phyloP scores from a whole-genome alignment of 2,113 vertebrate genomes.

The Columbina picui region DNA sequence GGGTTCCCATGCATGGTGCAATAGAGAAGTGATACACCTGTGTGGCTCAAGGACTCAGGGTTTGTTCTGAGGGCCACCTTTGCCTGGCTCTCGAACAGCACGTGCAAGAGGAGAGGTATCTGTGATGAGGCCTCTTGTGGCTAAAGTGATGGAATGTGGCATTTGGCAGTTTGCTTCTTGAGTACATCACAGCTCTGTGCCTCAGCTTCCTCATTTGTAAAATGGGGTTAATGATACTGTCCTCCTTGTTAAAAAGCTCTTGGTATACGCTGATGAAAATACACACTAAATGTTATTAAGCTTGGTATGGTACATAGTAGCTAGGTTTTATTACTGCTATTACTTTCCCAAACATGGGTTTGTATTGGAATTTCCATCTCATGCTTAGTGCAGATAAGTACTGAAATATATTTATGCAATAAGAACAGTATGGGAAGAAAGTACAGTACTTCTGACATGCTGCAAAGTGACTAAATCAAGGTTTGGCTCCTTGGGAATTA shows the following conservation, averaged over 20 bases:
- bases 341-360: not conserved
- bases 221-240: conserved; percentile 49
- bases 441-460: not conserved
- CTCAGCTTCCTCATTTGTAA: conserved; percentile 29
- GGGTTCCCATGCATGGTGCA: not conserved
- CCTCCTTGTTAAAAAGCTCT: conserved; percentile 40
- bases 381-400: not conserved
- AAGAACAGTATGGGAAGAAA: not conserved
- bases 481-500: not conserved
- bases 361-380: not conserved
- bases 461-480: conserved; percentile 3
- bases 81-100: not conserved
- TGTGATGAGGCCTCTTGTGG: not conserved
- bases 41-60: not conserved
- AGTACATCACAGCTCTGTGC: conserved; percentile 54
- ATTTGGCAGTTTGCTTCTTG: not conserved
- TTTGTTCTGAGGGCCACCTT: not conserved
- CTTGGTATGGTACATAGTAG: not conserved
- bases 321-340: not conserved
- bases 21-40: not conserved
- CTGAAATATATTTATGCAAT: not conserved
- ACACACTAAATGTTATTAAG: not conserved
- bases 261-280: conserved; percentile 3
- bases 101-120: not conserved
- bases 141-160: not conserved